A percentile compares a stretch with the other conserved stretches of the same genome.
Evolutionary conservation across 2,113 vertebrate genomes (phyloP).

Genomic region (Macaca nemestrina): DNA sequence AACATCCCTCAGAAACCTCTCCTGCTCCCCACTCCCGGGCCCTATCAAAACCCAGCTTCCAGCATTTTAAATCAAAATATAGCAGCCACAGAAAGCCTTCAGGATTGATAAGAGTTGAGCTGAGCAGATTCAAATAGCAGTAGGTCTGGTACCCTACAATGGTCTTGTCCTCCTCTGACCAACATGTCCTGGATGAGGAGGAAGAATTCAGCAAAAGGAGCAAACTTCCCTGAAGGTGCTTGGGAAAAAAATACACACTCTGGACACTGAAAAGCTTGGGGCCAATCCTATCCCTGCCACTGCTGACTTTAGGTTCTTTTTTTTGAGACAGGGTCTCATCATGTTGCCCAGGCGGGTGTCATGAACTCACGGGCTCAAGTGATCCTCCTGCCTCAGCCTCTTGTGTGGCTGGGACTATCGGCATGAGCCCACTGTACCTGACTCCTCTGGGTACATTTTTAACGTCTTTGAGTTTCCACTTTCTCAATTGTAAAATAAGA

Average conservation of each 20-base stretch:
- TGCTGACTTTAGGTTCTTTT: background rate
- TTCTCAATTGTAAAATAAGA: constrained; percentile 9
- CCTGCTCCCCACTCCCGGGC: background rate
- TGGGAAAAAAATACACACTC: background rate
- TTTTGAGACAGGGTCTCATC: too few species aligned
- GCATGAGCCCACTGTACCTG: too few species aligned
- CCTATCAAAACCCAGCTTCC: background rate
- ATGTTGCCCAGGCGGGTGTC: too few species aligned
- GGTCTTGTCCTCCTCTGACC: background rate
- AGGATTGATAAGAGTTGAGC: background rate
- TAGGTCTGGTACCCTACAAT: background rate
- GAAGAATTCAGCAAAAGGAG: background rate
- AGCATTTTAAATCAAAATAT: constrained; percentile 1
- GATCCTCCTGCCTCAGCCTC: too few species aligned
- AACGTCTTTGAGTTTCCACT: background rate
- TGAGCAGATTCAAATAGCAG: background rate
- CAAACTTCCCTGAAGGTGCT: background rate
- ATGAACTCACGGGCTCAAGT: too few species aligned
- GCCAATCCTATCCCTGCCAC: background rate
- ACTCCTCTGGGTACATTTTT: background rate
- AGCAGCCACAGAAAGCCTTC: background rate
- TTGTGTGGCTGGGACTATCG: too few species aligned
- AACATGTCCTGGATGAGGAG: background rate
- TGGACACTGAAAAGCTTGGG: background rate
- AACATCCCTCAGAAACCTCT: background rate